Base-by-base conservation (phyloP, 2,797 vertebrate species). In the Sitta carolinensis region DNA sequence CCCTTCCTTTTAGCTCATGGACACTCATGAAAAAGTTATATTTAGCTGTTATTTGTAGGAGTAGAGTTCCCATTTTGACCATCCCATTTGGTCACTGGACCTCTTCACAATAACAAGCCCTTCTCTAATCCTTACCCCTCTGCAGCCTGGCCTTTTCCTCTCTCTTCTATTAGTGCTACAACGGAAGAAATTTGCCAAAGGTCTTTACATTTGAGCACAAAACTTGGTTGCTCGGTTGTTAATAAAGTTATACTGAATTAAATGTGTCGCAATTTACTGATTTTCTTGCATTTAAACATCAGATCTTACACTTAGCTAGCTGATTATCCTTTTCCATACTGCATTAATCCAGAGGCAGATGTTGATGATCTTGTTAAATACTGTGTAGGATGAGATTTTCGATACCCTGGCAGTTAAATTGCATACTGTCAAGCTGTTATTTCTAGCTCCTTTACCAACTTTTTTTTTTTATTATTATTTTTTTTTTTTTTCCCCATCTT, bases 361-460 rank as follows among this genome's bases (percentile, higher is more conserved):
- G 67, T 90, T 84, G 19, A 80, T 91, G 34, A 54, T 89, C 74
- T 89, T 94, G 58, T 76, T 96, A 73, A 92, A 80, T 93, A 70
- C 59, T 64, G 66, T 23, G 45, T 75, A 86, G 81, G 66, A 42
- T 92, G 68, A 84, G 27, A 70, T 91, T 85, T 91, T 94, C 47
- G 34, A 23, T 92, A 78, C 30, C 17, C 27, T 87, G 58, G 58
- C 64, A 88, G 47, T 91, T 84, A 94, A 93, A 92, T 45, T 93
- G 26, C 34, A 62, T 83, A 27, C 48, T 87, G 43, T 75, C 63
- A 89, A 54, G 27, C 51, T 82, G 63, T 79, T 91, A 73, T 76
- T 92, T 87, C 76, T 79, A 47, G 67, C 42, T 20, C n/a, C 23
- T 84, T 84, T 69, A 48, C 61, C 43, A 86, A 61, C 13, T 22